Percentiles rank a stretch among this genome's conserved stretches.
Conservation (phyloP, 1,140 invertebrate genomes). For the Papilio aristodemus region DNA sequence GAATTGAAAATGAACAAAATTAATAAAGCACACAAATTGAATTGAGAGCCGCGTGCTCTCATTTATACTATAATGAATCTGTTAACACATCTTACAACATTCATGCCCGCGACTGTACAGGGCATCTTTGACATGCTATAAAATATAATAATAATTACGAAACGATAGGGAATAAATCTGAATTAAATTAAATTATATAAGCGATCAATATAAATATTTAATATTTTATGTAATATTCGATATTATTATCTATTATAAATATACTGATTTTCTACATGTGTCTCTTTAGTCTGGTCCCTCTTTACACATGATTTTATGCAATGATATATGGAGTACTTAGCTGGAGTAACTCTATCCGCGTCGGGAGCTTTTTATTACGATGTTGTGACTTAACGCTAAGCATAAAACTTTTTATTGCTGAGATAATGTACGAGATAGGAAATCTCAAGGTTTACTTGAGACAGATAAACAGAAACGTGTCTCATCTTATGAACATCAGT, state of each 20-base stretch:
- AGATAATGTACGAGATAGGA: conserved; percentile 19
- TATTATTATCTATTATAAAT: too few species aligned
- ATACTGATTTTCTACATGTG: neutral
- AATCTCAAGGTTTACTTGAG: conserved; percentile 6
- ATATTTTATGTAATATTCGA: too few species aligned
- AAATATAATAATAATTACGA: too few species aligned
- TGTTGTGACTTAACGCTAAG: conserved; percentile 23
- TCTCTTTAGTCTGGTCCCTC: neutral
- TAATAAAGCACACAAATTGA: conserved; percentile 4
- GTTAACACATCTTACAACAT: too few species aligned
- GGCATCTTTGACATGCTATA: neutral
- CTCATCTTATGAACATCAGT: neutral
- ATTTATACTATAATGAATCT: neutral
- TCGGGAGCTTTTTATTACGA: conserved; percentile 19
- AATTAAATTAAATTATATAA: too few species aligned
- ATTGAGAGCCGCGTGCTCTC: neutral
- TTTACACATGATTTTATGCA: neutral
- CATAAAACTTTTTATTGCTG: conserved; percentile 17
- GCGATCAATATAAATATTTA: too few species aligned
- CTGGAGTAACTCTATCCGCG: neutral
- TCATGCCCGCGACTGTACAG: neutral
- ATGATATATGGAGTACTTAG: neutral
- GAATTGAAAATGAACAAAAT: neutral
- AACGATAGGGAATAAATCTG: too few species aligned
- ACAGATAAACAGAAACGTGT: conserved; percentile 3